Percentiles rank a stretch among this genome's conserved stretches.
Evolutionary conservation across 1,140 invertebrate species (phyloP).

Genomic region (Oryzaephilus surinamensis): DNA sequence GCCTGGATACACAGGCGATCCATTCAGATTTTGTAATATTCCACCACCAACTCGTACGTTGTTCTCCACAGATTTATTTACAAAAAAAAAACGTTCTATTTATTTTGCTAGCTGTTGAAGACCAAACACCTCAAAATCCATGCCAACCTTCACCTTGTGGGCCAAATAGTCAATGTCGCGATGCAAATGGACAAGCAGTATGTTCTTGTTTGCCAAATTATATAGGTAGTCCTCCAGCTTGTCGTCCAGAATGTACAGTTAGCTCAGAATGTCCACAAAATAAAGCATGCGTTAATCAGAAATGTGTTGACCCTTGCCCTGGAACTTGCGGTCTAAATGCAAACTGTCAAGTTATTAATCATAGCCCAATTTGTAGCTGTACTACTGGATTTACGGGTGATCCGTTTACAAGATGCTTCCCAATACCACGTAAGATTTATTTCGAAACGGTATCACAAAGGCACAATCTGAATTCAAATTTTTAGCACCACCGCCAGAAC

Average conservation of each 20-base stretch:
- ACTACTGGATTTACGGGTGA: slow-evolving; percentile 41
- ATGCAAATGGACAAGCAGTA: slow-evolving; percentile 40
- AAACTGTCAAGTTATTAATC: slow-evolving; percentile 60
- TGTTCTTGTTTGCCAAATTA: slow-evolving; percentile 55
- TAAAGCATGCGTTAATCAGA: slow-evolving; percentile 62
- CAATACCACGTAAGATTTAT: slow-evolving; percentile 13
- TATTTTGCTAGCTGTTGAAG: slow-evolving; percentile 44
- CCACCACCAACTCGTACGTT: slow-evolving; percentile 28
- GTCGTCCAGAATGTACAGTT: slow-evolving; percentile 72
- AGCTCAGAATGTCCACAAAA: slow-evolving; percentile 67
- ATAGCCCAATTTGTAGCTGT: slow-evolving; percentile 49
- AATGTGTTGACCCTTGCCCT: slow-evolving; percentile 64
- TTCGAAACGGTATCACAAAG: background rate
- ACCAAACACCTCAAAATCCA: slow-evolving; percentile 39
- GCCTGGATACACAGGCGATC: slow-evolving; percentile 58
- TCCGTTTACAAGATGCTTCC: slow-evolving; percentile 46
- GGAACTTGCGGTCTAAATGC: slow-evolving; percentile 63
- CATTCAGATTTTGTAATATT: slow-evolving; percentile 43
- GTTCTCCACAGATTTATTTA: slow-evolving; percentile 33
- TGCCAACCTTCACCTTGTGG: slow-evolving; percentile 55
- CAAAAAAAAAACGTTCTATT: background rate
- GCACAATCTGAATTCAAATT: too few species aligned
- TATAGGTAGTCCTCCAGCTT: slow-evolving; percentile 53
- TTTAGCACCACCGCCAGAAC: slow-evolving; percentile 34
- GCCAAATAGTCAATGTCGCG: slow-evolving; percentile 52